Evolutionary conservation across 2,888 invertebrate genomes (phyloP), one percentile per base, ranked within the genome.

Genomic region (Pachycephus smyrnensis): DNA sequence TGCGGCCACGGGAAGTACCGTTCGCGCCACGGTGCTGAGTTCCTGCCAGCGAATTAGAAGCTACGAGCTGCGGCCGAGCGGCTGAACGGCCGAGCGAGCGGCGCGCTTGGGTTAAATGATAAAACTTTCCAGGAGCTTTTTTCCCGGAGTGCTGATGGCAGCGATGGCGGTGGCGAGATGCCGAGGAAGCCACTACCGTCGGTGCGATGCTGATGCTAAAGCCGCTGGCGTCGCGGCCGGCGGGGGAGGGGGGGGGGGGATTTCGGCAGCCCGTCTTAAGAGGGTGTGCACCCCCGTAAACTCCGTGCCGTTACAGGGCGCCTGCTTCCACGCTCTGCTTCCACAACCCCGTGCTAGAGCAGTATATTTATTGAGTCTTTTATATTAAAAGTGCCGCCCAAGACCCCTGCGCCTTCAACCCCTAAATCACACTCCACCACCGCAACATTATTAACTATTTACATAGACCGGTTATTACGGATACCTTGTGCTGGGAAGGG

Each of bases 351-450:
- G 55, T 9, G 55, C 55, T 9, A 55, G 55, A 55, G 55, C 55
- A 79, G 81, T 83, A 84, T 85, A 87, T 87, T 87, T 88, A 88
- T 87, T 80, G 84, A 85, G 85, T 84, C 85, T 83, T 86, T 86
- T 83, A 85, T 86, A 86, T 88, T 86, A 85, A 86, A 86, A 86
- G 83, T 80, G 80, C 75, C 77, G 80, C 80, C 78, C 80, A 76
- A 55, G 76, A 69, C 78, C 73, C 75, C 78, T 35, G 76, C 33
- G 68, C 73, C 77, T 69, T 77, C 76, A 71, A 79, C 75, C 80
- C 78, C 79, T 82, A 82, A 83, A 84, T 84, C 82, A 83, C 79
- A 76, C 78, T 77, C 78, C 77, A 68, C 79, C 80, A 68, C 78
- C 76, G 82, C 80, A 81, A 80, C 84, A 83, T 87, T 84, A 85